Evolutionary conservation across 2,888 invertebrate genomes (phyloP).

Genomic region (Gisinianus flammeolus): DNA sequence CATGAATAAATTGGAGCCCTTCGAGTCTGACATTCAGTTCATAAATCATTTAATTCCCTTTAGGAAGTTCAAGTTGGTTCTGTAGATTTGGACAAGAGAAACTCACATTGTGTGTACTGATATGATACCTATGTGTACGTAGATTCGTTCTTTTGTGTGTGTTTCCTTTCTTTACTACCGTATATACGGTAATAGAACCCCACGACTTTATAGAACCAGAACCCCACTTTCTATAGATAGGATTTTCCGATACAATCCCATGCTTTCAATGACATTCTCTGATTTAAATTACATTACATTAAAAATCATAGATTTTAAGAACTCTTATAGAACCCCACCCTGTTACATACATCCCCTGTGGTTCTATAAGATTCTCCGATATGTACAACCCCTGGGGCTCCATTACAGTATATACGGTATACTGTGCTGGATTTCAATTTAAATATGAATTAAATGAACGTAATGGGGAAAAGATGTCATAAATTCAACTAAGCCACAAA

Average conservation of each 20-base stretch:
- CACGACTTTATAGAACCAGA: too few relatives aligned
- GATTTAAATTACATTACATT: too few relatives aligned
- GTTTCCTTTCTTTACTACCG: not conserved
- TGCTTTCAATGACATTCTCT: too few relatives aligned
- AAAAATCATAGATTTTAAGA: too few relatives aligned
- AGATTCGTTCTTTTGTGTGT: not conserved
- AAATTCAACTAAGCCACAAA: conserved; percentile 15
- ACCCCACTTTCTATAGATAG: too few relatives aligned
- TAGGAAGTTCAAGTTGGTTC: conserved; percentile 3
- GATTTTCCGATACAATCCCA: too few relatives aligned
- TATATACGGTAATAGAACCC: too few relatives aligned
- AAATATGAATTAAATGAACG: conserved; percentile 38
- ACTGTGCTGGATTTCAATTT: conserved; percentile 39
- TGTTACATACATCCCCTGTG: not conserved
- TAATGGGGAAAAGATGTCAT: conserved; percentile 30
- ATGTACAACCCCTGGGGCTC: too few relatives aligned
- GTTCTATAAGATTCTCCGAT: too few relatives aligned
- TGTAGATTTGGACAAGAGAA: too few relatives aligned
- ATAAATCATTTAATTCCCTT: conserved; percentile 37
- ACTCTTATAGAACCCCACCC: too few relatives aligned
- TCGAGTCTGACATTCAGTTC: not conserved
- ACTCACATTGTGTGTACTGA: not conserved
- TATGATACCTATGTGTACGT: not conserved
- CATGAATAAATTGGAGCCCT: conserved; percentile 25
- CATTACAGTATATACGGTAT: conserved; percentile 6